phyloP scores from a whole-genome alignment of 2,888 invertebrate species.

The Platycheirus albimanus region DNA sequence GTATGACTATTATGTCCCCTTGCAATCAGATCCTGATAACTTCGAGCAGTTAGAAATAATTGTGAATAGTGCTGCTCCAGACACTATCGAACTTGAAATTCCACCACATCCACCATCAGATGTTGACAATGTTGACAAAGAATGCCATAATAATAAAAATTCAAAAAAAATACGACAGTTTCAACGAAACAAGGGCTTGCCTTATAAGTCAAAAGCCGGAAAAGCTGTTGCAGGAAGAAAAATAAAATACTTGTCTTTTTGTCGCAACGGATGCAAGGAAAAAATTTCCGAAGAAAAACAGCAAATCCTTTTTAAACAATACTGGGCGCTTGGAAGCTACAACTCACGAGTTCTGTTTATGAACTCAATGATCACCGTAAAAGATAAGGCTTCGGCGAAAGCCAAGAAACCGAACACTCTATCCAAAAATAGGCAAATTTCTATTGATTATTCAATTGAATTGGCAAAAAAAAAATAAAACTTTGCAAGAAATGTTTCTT shows the following conservation, averaged over 20 bases:
- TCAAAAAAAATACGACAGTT: background rate
- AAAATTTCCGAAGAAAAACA: too few species aligned
- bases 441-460: constrained; percentile 10
- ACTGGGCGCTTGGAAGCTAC: too few species aligned
- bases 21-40: background rate
- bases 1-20: constrained; percentile 3
- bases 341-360: background rate
- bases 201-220: too few species aligned
- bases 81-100: too few species aligned
- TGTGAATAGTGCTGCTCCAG: background rate
- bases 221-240: constrained; percentile 1
- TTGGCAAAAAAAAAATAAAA: constrained; percentile 4
- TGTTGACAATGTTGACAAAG: constrained; percentile 1
- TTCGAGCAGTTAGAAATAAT: background rate
- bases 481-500: constrained; percentile 2
- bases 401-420: too few species aligned
- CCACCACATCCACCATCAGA: background rate
- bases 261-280: too few species aligned
- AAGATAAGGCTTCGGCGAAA: background rate
- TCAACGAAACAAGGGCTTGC: too few species aligned
- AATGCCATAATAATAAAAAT: background rate
- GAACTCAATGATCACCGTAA: background rate
- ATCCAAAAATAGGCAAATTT: background rate
- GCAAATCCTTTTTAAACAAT: too few species aligned
- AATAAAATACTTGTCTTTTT: background rate